Conservation (phyloP, 2,888 invertebrate genomes). For the Nemotelus nigrinus region DNA sequence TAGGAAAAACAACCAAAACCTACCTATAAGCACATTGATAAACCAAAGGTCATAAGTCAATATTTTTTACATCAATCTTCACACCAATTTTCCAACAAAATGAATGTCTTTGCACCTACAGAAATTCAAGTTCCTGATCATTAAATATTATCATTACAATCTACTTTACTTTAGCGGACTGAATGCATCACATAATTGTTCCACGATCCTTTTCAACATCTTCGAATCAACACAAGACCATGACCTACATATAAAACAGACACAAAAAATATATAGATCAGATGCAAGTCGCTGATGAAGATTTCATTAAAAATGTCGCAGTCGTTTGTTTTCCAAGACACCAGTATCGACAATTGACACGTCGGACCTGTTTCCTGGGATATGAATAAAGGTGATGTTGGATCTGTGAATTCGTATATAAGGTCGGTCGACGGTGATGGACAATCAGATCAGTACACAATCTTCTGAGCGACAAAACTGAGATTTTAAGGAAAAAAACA, state of each 20-base stretch:
- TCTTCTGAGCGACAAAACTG: neutral
- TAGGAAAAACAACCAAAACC: too few relatives aligned
- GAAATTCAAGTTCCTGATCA: too few relatives aligned
- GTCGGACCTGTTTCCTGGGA: slow-evolving; percentile 9
- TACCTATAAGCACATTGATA: too few relatives aligned
- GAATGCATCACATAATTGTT: too few relatives aligned
- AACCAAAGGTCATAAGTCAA: too few relatives aligned
- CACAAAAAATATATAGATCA: neutral
- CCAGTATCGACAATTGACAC: neutral
- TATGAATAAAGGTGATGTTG: neutral
- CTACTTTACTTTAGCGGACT: too few relatives aligned
- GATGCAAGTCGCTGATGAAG: neutral
- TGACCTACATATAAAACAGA: slow-evolving; percentile 8
- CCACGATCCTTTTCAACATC: too few relatives aligned
- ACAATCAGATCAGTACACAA: slow-evolving; percentile 2
- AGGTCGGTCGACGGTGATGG: neutral
- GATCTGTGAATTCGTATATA: slow-evolving; percentile 16
- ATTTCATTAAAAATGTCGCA: neutral
- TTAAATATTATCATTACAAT: too few relatives aligned
- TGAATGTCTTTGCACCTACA: too few relatives aligned
- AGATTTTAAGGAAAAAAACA: neutral
- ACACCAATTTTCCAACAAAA: too few relatives aligned
- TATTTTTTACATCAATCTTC: too few relatives aligned
- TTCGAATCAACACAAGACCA: neutral
- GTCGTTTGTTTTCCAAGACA: neutral